Evolutionary conservation across 2,797 vertebrate species (phyloP).

Genomic region (Syngnathus rostellatus): DNA sequence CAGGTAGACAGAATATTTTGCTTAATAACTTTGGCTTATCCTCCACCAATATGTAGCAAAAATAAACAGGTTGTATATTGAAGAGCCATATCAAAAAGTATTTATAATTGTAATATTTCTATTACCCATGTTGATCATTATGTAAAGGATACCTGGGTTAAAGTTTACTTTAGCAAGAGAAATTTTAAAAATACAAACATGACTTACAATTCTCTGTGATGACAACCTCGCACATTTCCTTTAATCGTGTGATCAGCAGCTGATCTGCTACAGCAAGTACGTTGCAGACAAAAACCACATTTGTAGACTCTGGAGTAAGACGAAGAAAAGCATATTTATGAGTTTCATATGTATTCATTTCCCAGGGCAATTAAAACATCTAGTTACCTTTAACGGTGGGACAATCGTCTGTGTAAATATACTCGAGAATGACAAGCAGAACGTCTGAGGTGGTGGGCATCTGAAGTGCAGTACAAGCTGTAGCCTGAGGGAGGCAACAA

Average conservation of each 20-base stretch:
- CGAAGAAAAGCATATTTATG: slow-evolving; percentile 4
- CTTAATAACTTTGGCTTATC: not conserved
- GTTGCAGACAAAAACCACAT: slow-evolving; percentile 89
- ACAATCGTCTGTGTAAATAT: slow-evolving; percentile 91
- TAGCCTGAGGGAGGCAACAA: slow-evolving; percentile 70
- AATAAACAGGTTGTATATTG: no score
- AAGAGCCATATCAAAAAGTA: no score
- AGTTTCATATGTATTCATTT: not conserved
- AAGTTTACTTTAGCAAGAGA: not conserved
- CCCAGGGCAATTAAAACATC: not conserved
- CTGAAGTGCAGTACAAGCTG: slow-evolving; percentile 81
- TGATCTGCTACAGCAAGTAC: slow-evolving; percentile 93
- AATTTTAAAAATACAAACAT: slow-evolving; percentile 3
- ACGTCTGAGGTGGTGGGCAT: slow-evolving; percentile 88
- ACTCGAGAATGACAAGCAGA: slow-evolving; percentile 87
- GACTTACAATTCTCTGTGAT: slow-evolving; percentile 89
- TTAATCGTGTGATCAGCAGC: slow-evolving; percentile 85
- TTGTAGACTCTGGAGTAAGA: slow-evolving; percentile 73
- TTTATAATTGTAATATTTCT: no score
- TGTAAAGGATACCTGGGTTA: not conserved
- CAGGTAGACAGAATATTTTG: no score
- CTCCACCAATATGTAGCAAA: no score
- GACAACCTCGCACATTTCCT: slow-evolving; percentile 92
- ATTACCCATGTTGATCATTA: not conserved
- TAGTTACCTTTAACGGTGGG: slow-evolving; percentile 80